Percentiles rank a stretch among this genome's conserved stretches.
Conservation (phyloP, 2,888 invertebrate species). For the Craniophora ligustri region DNA sequence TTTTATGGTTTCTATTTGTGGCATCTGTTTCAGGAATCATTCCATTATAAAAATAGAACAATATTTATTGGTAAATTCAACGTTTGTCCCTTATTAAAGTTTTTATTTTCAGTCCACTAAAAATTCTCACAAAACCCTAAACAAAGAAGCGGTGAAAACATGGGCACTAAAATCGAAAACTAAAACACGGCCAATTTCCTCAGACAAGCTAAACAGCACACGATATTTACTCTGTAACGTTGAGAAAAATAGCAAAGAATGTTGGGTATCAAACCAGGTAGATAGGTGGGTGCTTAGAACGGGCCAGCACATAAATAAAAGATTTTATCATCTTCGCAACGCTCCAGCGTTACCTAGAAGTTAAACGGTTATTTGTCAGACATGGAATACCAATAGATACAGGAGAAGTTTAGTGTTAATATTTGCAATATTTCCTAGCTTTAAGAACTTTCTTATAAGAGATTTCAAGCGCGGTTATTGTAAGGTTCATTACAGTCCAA, state of each 20-base stretch:
- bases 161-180: slow-evolving; percentile 29
- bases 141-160: slow-evolving; percentile 15
- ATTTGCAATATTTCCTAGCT: background rate
- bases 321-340: slow-evolving; percentile 43
- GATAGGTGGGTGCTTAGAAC: slow-evolving; percentile 20
- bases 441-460: too few species aligned
- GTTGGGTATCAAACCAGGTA: slow-evolving; percentile 22
- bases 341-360: slow-evolving; percentile 26
- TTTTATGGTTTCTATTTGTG: too few species aligned
- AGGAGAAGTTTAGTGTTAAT: background rate
- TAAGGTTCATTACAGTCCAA: too few species aligned
- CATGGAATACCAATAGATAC: slow-evolving; percentile 35
- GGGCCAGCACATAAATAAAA: slow-evolving; percentile 45
- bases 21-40: too few species aligned
- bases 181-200: slow-evolving; percentile 33
- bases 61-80: too few species aligned
- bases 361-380: slow-evolving; percentile 52
- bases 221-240: slow-evolving; percentile 33
- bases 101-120: background rate
- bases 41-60: too few species aligned
- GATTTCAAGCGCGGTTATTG: too few species aligned
- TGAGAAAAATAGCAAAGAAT: slow-evolving; percentile 44
- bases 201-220: slow-evolving; percentile 30
- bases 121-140: background rate
- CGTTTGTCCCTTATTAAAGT: too few species aligned